Evolutionary conservation across 2,888 invertebrate species (phyloP).

Genomic region (Anthophora plumipes): DNA sequence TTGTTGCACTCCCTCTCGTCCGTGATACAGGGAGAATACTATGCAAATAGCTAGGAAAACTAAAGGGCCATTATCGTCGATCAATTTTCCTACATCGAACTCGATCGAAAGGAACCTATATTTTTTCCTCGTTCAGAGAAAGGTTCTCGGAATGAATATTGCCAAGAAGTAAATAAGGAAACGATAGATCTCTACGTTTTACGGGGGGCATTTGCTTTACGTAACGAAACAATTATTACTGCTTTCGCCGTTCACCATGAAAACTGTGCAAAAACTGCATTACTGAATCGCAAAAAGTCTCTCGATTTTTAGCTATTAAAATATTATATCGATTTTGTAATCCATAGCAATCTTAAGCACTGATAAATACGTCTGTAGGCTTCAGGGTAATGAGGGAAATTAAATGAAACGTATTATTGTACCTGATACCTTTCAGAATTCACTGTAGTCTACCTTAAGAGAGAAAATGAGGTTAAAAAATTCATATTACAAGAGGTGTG

Average conservation of each 20-base stretch:
- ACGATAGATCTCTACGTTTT: slow-evolving; percentile 1
- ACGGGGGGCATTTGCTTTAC: slow-evolving; percentile 2
- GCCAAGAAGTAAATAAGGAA: slow-evolving; percentile 18
- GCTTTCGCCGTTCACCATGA: not conserved
- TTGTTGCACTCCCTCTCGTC: not conserved
- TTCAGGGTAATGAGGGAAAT: not conserved
- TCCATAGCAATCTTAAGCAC: too few relatives aligned
- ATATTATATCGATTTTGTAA: not conserved
- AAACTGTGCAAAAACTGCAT: not conserved
- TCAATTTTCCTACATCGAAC: not conserved
- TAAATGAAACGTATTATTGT: not conserved
- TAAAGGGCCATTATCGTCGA: not conserved
- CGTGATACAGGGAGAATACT: not conserved
- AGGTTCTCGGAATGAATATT: not conserved
- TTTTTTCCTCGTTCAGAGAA: not conserved
- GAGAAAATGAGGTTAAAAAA: not conserved
- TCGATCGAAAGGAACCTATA: too few relatives aligned
- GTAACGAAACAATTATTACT: slow-evolving; percentile 3
- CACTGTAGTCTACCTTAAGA: not conserved
- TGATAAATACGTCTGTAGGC: too few relatives aligned
- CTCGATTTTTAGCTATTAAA: not conserved
- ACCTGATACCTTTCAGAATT: not conserved
- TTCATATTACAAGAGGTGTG: not conserved
- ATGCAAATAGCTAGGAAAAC: not conserved
- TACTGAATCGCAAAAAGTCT: not conserved